Evolutionary conservation across 2,888 invertebrate genomes (phyloP), one percentile per base, ranked within the genome.

Genomic region (Cryptus viduatorius): DNA sequence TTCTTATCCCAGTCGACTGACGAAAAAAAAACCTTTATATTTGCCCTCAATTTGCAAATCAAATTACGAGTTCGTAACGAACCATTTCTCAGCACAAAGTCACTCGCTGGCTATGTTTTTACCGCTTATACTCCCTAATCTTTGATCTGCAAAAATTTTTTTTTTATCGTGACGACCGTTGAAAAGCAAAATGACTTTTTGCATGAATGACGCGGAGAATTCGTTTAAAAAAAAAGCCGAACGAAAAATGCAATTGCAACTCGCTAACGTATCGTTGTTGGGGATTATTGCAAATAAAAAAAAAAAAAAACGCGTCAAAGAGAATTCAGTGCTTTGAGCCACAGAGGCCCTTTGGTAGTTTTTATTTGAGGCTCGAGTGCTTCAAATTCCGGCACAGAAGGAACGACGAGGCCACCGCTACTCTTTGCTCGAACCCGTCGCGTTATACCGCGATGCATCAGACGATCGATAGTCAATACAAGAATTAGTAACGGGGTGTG

Each of bases 401-500:
- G 37, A 1, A 37, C 37, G 37, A 29, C 7, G 7, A 29, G 24
- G 44, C 24, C 61, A 59, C 59, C 37, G 16, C 67, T 56, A n/a
- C 67, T 53, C 77, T 68, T 37, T 56, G 24, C 14, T 67, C 24
- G 12, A 31, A 5, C 56, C 29, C 37, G 37, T 37, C 3, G 53
- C n/a, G 76, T 65, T 56, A 56, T 42, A 31, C 44, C 50, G 71
- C 71, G 71, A 71, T 71, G 65, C 65, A 64, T 83, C 76, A 56
- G 72, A 56, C 76, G 77, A 72, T 84, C 81, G 84, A 84, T 84
- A 84, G 77, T 75, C 84, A 73, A 77, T 84, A 81, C 81, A 77
- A 81, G 84, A 77, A 84, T 72, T 71, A 56, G 42, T 67, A 65
- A 68, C 76, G 71, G 44, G 56, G 68, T 53, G 77, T 59, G 77